Conservation (phyloP, 2,113 vertebrate species). For the Elachura formosa region DNA sequence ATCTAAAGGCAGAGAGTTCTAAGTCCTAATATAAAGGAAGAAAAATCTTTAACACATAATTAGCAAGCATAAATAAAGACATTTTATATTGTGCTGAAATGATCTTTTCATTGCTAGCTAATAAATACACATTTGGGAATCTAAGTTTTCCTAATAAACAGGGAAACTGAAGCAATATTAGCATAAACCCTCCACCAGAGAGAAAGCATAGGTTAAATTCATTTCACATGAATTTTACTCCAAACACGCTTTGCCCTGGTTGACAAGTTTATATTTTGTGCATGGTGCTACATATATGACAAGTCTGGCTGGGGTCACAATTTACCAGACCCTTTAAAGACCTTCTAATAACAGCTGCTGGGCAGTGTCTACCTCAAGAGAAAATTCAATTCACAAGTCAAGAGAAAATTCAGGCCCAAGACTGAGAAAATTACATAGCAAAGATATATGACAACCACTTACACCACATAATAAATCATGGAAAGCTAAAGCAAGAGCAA, state of each 20-base stretch:
- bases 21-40: not conserved
- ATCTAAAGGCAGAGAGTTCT: not conserved
- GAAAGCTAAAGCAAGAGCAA: not conserved
- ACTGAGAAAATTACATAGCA: not conserved
- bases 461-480: not conserved
- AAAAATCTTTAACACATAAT: not conserved
- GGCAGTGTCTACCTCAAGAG: not conserved
- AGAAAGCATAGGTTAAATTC: not conserved
- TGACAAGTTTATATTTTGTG: not conserved
- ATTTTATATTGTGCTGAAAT: not conserved
- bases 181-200: not conserved
- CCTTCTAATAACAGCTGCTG: not conserved
- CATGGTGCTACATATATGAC: not conserved
- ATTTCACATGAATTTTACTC: not conserved
- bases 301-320: not conserved
- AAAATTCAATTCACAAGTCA: not conserved
- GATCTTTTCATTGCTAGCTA: not conserved
- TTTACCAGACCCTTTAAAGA: not conserved
- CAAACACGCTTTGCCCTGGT: not conserved
- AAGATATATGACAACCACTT: not conserved
- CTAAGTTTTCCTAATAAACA: not conserved
- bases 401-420: not conserved
- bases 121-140: not conserved
- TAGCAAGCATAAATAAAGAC: not conserved
- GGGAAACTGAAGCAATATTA: not conserved